phyloP scores from a whole-genome alignment of 2,113 vertebrate genomes.

The Cephalopholis sonnerati region DNA sequence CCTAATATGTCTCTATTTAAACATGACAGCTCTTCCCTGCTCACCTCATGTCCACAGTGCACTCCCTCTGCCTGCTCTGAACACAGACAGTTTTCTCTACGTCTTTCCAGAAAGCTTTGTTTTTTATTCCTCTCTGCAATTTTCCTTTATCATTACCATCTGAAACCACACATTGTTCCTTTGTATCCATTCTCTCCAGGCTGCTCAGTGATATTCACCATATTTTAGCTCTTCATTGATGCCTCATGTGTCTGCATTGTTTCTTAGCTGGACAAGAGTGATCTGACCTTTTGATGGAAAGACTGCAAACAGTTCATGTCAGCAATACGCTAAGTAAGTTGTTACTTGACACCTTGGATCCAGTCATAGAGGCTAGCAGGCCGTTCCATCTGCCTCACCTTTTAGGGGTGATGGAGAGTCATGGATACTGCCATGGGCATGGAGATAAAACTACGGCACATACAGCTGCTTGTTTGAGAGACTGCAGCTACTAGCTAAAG shows the following conservation, averaged over 20 bases:
- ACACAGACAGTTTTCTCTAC: background rate
- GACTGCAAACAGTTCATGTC: constrained; percentile 44
- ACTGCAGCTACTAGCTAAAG: background rate
- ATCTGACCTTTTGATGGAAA: constrained; percentile 37
- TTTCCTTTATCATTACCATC: background rate
- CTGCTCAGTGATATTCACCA: background rate
- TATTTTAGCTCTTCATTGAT: background rate
- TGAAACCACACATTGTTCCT: background rate
- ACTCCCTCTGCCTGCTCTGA: constrained; percentile 35
- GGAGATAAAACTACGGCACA: background rate
- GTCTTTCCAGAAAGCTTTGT: background rate
- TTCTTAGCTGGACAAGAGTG: constrained; percentile 21
- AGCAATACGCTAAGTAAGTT: constrained; percentile 47
- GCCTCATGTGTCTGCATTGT: background rate
- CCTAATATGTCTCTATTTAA: constrained; percentile 70
- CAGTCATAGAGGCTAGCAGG: constrained; percentile 3
- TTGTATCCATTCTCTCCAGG: background rate
- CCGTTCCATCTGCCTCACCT: constrained; percentile 2
- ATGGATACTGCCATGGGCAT: background rate
- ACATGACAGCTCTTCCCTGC: constrained; percentile 74
- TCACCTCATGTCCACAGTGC: constrained; percentile 47
- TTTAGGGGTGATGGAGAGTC: constrained; percentile 8
- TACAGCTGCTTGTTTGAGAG: background rate
- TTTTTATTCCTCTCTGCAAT: background rate
- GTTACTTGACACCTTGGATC: constrained; percentile 55